Conservation (phyloP, 2,113 vertebrate genomes). For the Natator depressus region DNA sequence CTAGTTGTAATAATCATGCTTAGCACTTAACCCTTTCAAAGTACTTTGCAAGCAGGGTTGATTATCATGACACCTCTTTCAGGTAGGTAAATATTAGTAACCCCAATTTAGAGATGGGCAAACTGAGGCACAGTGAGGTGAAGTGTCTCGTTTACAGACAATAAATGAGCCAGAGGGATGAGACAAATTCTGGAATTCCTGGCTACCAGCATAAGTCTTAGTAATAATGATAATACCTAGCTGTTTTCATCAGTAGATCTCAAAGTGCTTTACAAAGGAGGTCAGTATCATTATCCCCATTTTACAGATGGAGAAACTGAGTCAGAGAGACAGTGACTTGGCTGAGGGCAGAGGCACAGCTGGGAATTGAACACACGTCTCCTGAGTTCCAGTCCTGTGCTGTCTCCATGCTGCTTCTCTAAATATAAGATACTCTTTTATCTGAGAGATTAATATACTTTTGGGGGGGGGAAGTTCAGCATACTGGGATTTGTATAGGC, state of each 20-base stretch:
- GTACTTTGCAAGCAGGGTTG: not conserved
- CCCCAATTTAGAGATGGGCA: not conserved
- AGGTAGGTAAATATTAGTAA: not conserved
- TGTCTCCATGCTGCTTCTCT: not conserved
- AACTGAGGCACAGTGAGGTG: not conserved
- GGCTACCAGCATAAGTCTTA: not conserved
- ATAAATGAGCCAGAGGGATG: not conserved
- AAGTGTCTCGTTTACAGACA: not conserved
- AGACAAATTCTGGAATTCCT: not conserved
- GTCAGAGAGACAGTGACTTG: not conserved
- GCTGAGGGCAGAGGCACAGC: not conserved
- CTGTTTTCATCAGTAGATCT: not conserved
- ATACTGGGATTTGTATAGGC: not conserved
- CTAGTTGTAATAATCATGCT: not conserved
- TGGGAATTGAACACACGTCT: not conserved
- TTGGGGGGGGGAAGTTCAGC: not conserved
- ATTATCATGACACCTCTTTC: not conserved
- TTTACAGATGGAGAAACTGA: not conserved
- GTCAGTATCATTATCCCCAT: not conserved
- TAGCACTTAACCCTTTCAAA: not conserved
- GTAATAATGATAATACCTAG: not conserved
- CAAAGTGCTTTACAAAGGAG: not conserved
- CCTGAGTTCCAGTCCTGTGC: not conserved
- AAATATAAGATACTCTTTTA: not conserved
- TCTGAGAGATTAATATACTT: conserved; percentile 2